Percentiles rank a stretch among this genome's conserved stretches.
phyloP scores from a whole-genome alignment of 2,888 invertebrate species.

The Trichopria drosophilae region DNA sequence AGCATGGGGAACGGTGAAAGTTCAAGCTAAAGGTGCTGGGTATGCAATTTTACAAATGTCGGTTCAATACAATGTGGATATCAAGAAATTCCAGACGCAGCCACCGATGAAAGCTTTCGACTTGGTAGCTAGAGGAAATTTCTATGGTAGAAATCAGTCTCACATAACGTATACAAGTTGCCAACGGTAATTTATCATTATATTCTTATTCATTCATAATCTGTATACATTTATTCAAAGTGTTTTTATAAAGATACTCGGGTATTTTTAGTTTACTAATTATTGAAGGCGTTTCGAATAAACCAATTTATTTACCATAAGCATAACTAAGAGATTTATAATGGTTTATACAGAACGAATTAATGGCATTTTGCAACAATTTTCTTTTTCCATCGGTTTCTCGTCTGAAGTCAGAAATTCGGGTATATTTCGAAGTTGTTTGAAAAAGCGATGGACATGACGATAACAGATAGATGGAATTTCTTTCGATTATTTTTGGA shows the following conservation, averaged over 20 bases:
- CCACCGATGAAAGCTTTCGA: conserved; percentile 83
- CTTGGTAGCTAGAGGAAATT: conserved; percentile 73
- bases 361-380: no score
- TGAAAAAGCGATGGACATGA: no score
- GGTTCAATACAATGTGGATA: conserved; percentile 89
- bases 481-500: no score
- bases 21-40: conserved; percentile 90
- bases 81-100: conserved; percentile 77
- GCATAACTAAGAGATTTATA: background rate
- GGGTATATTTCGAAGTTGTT: no score
- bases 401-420: no score
- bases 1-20: conserved; percentile 93
- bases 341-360: background rate
- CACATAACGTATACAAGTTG: conserved; percentile 85
- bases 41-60: conserved; percentile 92
- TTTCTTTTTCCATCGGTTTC: no score
- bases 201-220: background rate
- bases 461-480: no score
- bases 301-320: background rate
- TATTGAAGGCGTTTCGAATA: conserved; percentile 1
- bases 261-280: background rate
- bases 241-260: background rate
- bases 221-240: background rate
- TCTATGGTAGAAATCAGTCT: conserved; percentile 90
- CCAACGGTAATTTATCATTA: conserved; percentile 75